These are phyloP conservation scores for Lepidiolamprologus cunningtoni DNA, from an alignment of 2,113 vertebrate species.

Conservation along the genomic window DNA sequence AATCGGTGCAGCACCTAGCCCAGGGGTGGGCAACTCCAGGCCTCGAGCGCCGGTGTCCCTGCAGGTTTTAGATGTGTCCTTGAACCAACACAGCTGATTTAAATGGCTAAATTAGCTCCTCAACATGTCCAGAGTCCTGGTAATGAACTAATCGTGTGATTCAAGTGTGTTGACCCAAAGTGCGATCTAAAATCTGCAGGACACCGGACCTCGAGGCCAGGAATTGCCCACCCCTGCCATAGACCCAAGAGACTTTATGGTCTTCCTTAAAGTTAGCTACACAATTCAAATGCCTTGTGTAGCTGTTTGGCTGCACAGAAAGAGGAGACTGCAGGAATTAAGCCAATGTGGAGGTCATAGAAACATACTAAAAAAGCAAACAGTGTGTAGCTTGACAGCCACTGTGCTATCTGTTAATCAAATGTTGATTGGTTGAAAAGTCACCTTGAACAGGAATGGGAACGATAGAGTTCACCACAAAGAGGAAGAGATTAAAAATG, in stretches of 20 bases:
- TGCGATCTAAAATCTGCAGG: neutral
- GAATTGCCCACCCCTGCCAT: neutral
- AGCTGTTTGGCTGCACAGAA: neutral
- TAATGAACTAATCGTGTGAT: neutral
- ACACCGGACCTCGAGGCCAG: neutral
- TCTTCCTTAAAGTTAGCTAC: neutral
- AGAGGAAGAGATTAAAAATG: neutral
- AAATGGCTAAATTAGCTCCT: neutral
- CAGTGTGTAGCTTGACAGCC: neutral
- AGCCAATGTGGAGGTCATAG: neutral
- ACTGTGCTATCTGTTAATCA: neutral
- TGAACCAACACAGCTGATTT: neutral
- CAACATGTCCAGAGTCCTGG: neutral
- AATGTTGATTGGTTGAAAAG: neutral
- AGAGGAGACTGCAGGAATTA: neutral
- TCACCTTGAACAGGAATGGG: neutral
- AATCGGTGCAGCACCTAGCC: neutral
- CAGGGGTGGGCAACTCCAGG: neutral
- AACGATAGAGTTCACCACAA: neutral
- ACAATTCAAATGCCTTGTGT: neutral
- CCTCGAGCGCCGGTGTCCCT: neutral
- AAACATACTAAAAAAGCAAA: neutral
- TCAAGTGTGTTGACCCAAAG: neutral
- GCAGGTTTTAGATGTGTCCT: neutral
- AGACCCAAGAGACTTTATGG: neutral